These are phyloP conservation scores for Bradynema listronoti DNA, from an alignment of 1,140 invertebrate species.

Conservation along the genomic window DNA sequence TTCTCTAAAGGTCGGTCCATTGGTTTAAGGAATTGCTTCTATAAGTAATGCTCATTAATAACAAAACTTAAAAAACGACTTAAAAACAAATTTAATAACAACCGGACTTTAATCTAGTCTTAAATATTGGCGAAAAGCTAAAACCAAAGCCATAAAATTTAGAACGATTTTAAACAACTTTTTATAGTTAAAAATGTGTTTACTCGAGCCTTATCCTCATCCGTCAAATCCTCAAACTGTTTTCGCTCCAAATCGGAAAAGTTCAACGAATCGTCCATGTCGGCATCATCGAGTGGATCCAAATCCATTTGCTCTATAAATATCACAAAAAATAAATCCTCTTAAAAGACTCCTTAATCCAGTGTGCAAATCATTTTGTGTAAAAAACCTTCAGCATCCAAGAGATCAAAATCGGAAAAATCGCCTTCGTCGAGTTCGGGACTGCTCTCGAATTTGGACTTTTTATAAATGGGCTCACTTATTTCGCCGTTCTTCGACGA, in stretches of 20 bases:
- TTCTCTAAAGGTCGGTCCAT: too few relatives aligned
- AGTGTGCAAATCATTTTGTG: background rate
- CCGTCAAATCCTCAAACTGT: conserved; percentile 47
- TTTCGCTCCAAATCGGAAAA: conserved; percentile 28
- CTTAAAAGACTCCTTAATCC: background rate
- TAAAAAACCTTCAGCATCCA: background rate
- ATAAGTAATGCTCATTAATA: conserved; percentile 6
- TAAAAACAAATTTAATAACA: background rate
- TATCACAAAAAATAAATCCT: background rate
- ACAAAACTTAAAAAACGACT: conserved; percentile 5
- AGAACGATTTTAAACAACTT: background rate
- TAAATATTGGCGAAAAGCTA: background rate
- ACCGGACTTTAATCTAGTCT: background rate
- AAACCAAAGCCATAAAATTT: conserved; percentile 10
- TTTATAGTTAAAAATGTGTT: background rate
- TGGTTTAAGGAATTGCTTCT: too few relatives aligned
- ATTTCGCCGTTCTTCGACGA: background rate
- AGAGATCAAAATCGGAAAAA: background rate
- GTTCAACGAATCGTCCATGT: conserved; percentile 20
- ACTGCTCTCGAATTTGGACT: conserved; percentile 37
- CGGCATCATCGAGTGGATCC: conserved; percentile 4
- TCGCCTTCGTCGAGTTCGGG: conserved; percentile 15
- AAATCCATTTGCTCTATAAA: background rate
- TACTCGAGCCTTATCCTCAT: conserved; percentile 51
- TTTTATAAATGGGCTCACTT: conserved; percentile 12